Conservation (phyloP, 2,888 invertebrate genomes). For the Hirtodrosophila trivittata region DNA sequence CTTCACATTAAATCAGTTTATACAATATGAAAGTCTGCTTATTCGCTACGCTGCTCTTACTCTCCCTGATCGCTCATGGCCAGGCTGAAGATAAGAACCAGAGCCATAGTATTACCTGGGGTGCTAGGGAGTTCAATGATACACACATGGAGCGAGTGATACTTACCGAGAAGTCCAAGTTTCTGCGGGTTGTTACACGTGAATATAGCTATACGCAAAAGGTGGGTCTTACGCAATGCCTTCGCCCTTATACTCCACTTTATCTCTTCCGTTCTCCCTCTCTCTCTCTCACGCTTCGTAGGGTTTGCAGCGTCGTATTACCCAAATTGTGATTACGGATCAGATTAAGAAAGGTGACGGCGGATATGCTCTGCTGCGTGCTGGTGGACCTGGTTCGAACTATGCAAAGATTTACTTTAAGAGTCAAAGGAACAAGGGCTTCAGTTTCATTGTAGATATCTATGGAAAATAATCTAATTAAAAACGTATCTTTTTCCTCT, state of each 20-base stretch:
- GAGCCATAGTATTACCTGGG: slow-evolving; percentile 68
- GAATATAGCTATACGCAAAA: slow-evolving; percentile 53
- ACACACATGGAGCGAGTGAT: slow-evolving; percentile 56
- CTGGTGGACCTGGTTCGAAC: slow-evolving; percentile 83
- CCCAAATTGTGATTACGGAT: slow-evolving; percentile 82
- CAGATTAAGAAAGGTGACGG: slow-evolving; percentile 84
- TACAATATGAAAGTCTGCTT: slow-evolving; percentile 45
- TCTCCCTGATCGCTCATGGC: slow-evolving; percentile 15
- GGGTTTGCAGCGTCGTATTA: slow-evolving; percentile 66
- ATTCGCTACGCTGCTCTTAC: slow-evolving; percentile 24
- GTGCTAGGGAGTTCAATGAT: slow-evolving; percentile 56
- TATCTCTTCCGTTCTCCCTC: too few relatives aligned
- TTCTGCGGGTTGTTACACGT: slow-evolving; percentile 55
- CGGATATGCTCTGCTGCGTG: slow-evolving; percentile 80
- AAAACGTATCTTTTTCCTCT: not conserved
- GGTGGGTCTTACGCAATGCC: slow-evolving; percentile 51
- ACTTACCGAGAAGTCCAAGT: slow-evolving; percentile 54
- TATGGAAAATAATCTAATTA: slow-evolving; percentile 75
- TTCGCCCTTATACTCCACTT: too few relatives aligned
- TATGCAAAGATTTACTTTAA: slow-evolving; percentile 83
- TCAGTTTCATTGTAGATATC: slow-evolving; percentile 84
- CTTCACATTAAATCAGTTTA: not conserved
- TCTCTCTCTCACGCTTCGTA: slow-evolving; percentile 1
- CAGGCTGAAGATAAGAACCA: slow-evolving; percentile 28
- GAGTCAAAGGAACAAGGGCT: slow-evolving; percentile 83